These are phyloP conservation scores for Coleophora deauratella DNA, from an alignment of 2,888 invertebrate genomes.

Conservation along the genomic window DNA sequence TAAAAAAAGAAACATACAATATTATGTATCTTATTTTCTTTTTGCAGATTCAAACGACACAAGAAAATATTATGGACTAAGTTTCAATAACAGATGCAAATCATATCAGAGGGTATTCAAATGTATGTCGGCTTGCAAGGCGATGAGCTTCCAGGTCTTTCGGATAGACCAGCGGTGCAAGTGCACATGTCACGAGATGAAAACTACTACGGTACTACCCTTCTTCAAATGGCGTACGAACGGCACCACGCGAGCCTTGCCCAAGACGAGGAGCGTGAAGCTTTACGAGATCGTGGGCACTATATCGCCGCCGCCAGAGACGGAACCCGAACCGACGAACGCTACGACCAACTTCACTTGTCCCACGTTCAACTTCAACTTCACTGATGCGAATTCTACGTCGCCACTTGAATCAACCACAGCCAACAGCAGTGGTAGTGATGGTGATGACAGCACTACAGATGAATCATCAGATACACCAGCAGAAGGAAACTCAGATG, in stretches of 20 bases:
- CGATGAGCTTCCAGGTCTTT: conserved; percentile 44
- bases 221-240: conserved; percentile 50
- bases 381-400: no score
- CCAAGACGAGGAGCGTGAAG: conserved; percentile 34
- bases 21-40: no score
- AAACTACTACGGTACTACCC: conserved; percentile 38
- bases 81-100: conserved; percentile 32
- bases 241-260: conserved; percentile 34
- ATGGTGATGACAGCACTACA: no score
- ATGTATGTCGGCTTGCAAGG: conserved; percentile 52
- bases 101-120: conserved; percentile 41
- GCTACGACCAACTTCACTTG: background rate
- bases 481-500: no score
- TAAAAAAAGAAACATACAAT: no score
- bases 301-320: conserved; percentile 25
- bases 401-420: no score
- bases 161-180: conserved; percentile 36
- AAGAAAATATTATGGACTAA: conserved; percentile 50
- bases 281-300: conserved; percentile 45
- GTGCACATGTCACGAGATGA: conserved; percentile 49
- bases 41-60: conserved; percentile 11
- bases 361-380: no score
- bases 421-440: no score
- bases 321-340: conserved; percentile 28
- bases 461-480: no score